Percentiles rank a stretch among this genome's conserved stretches.
phyloP scores from a whole-genome alignment of 64 coral and sea anemone genomes.

The Catalaphyllia jardinei region DNA sequence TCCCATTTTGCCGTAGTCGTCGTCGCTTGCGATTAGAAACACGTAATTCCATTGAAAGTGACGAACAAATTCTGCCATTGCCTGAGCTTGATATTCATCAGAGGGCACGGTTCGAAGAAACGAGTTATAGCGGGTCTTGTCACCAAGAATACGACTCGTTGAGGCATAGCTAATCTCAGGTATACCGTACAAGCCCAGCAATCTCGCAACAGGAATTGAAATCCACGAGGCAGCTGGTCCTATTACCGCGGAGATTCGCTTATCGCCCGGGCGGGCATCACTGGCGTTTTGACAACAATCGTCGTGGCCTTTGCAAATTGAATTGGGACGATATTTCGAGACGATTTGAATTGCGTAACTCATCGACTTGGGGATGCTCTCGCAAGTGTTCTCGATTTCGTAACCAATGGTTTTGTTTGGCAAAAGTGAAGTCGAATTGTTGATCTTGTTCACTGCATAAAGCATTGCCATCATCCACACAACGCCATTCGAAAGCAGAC shows the following conservation, averaged over 20 bases:
- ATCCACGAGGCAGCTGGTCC: conserved; percentile 91
- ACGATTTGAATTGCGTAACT: conserved; percentile 81
- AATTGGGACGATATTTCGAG: conserved; percentile 85
- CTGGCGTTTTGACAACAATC: conserved; percentile 36
- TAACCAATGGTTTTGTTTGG: conserved; percentile 73
- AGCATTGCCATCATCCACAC: conserved; percentile 85
- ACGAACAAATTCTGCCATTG: conserved; percentile 79
- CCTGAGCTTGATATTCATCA: conserved; percentile 85
- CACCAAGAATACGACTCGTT: conserved; percentile 84
- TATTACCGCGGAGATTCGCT: conserved; percentile 72
- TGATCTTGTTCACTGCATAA: conserved; percentile 81
- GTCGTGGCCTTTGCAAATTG: conserved; percentile 63
- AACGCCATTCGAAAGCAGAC: conserved; percentile 47
- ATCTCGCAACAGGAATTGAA: conserved; percentile 77
- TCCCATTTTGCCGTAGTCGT: conserved; percentile 94
- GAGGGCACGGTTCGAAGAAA: conserved; percentile 91
- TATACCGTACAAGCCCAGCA: conserved; percentile 79
- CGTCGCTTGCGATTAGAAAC: conserved; percentile 88
- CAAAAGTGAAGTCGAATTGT: conserved; percentile 65
- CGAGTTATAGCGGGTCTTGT: conserved; percentile 83
- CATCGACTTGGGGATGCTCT: conserved; percentile 83
- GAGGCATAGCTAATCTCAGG: conserved; percentile 91
- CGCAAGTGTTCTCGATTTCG: conserved; percentile 88
- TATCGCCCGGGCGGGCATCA: not conserved
- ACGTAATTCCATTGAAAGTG: conserved; percentile 95